Evolutionary conservation across 2,888 invertebrate species (phyloP), one percentile per base, ranked within the genome.

Genomic region (Epsilonema sp.): DNA sequence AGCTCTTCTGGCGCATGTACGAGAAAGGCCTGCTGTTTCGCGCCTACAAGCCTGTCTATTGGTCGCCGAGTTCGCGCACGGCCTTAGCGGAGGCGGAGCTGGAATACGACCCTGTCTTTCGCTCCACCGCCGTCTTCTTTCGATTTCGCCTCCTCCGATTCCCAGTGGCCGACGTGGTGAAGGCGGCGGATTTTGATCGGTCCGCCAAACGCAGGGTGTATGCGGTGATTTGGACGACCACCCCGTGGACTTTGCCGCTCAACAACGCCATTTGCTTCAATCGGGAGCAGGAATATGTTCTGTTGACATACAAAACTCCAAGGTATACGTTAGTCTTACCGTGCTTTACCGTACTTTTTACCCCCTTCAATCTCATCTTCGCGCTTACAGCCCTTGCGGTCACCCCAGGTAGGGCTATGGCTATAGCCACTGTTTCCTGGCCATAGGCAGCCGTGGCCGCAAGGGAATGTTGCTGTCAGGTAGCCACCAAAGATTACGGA

Each of bases 31-130:
- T 57, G 23, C 54, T 64, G 16, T 60, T 60, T 45, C 49, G 63
- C 24, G 46, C 53, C 1, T 53, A 52, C 45, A 90, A 90, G 65
- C 94, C 97, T 0, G 86, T 97, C 13, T 82, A 82, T 68, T 97
- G 94, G 94, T 94, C 94, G 8, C 89, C 92, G 0, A 56, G 59
- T 39, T 61, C 64, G 62, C 86, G 86, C 68, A 89, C 92, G 56
- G 94, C 97, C 1, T 67, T 99, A 55, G 97, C 97, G 3, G 97
- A 99, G 71, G 84, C 94, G 0, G 97, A 99, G 65, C 69, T 99
- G 51, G 90, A 90, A 66, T 99, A 99, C 67, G 81, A 87, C 59
- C 70, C 75, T 1, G 72, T 78, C 23, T 86, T 82, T 62, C 70
- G 74, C 52, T 62, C 61, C 43, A 57, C 51, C 2, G 50, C 59